A percentile compares a stretch with the other conserved stretches of the same genome.
Evolutionary conservation across 1,140 invertebrate species (phyloP).

Genomic region (Drosophila elegans): DNA sequence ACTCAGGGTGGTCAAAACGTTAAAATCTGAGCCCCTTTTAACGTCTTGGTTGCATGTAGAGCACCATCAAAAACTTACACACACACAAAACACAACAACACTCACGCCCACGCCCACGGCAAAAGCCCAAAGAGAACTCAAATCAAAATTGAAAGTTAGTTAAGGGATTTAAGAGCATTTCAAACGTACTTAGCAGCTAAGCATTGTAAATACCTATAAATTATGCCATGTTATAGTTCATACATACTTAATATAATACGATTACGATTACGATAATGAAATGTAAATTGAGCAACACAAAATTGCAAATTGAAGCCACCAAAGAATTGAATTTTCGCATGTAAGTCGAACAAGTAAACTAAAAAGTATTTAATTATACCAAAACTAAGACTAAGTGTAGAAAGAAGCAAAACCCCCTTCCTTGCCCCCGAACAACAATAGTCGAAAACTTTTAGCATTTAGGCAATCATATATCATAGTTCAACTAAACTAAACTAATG

Average conservation of each 20-base stretch:
- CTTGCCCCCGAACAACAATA: slow-evolving; percentile 49
- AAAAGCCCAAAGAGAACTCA: slow-evolving; percentile 23
- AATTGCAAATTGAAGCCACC: slow-evolving; percentile 83
- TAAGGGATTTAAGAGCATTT: slow-evolving; percentile 42
- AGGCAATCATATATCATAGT: slow-evolving; percentile 81
- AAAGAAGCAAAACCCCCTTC: slow-evolving; percentile 47
- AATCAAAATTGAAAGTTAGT: slow-evolving; percentile 40
- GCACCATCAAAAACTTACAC: slow-evolving; percentile 18
- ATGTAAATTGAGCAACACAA: slow-evolving; percentile 75
- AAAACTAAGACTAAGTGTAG: slow-evolving; percentile 64
- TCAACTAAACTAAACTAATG: slow-evolving; percentile 66
- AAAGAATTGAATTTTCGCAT: slow-evolving; percentile 84
- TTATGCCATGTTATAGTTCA: slow-evolving; percentile 48
- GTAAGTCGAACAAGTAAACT: slow-evolving; percentile 62
- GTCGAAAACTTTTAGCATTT: slow-evolving; percentile 76
- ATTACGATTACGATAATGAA: slow-evolving; percentile 36
- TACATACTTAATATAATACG: slow-evolving; percentile 36
- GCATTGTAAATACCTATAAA: slow-evolving; percentile 61
- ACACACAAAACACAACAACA: slow-evolving; percentile 6
- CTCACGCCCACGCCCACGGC: background rate
- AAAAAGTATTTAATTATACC: slow-evolving; percentile 64
- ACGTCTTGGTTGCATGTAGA: slow-evolving; percentile 63
- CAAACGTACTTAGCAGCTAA: slow-evolving; percentile 50
- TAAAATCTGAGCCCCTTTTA: slow-evolving; percentile 84
- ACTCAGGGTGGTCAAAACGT: slow-evolving; percentile 64